phyloP scores from a whole-genome alignment of 2,797 vertebrate genomes.

The Pteronotus mesoamericanus region DNA sequence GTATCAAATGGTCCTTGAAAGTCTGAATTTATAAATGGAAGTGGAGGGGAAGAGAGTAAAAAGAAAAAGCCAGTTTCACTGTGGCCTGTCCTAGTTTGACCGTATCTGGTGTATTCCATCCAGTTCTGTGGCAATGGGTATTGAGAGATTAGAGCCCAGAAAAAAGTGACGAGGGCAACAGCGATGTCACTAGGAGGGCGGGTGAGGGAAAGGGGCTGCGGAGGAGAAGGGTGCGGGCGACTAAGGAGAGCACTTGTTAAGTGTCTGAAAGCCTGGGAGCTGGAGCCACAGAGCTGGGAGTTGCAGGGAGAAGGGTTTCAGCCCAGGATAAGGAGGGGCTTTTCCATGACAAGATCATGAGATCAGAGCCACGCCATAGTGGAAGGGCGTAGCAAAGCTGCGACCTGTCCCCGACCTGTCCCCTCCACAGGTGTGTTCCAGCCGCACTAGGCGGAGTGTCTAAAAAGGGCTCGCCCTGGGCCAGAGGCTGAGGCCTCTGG shows the following conservation, averaged over 20 bases:
- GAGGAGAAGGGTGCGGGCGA: background rate
- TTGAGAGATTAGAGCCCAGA: background rate
- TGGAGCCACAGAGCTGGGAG: background rate
- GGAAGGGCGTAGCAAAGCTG: no score
- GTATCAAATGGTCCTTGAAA: background rate
- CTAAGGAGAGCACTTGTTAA: background rate
- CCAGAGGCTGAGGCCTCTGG: background rate
- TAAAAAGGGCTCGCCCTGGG: background rate
- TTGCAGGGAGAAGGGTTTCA: background rate
- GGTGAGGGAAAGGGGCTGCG: background rate
- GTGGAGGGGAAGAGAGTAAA: background rate
- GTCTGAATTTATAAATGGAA: background rate
- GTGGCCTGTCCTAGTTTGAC: background rate
- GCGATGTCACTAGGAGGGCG: background rate
- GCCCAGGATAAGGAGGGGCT: background rate
- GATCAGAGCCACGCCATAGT: rapidly evolving
- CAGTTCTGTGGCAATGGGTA: background rate
- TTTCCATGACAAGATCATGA: background rate
- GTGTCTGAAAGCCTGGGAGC: background rate
- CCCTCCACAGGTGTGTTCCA: background rate
- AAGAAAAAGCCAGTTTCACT: background rate
- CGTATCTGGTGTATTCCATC: background rate
- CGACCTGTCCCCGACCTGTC: rapidly evolving
- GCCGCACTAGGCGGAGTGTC: background rate
- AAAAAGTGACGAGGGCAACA: background rate